These are phyloP conservation scores for Delichon dasypus DNA, from an alignment of 2,797 vertebrate species.

Conservation along the genomic window DNA sequence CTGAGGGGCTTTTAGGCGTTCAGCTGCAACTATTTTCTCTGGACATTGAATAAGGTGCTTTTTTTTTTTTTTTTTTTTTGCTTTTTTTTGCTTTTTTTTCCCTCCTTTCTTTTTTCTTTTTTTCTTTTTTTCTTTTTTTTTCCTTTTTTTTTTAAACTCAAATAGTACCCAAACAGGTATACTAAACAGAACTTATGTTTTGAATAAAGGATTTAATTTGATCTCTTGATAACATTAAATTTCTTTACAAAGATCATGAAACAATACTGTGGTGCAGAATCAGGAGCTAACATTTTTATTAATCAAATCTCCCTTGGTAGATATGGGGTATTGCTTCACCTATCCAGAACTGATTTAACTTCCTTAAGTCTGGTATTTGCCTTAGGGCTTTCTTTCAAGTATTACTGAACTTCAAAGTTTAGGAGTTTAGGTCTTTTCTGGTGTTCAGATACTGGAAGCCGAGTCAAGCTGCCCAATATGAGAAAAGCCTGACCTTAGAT, in stretches of 20 bases:
- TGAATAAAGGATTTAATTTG: neutral
- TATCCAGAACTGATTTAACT: neutral
- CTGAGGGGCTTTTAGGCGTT: neutral
- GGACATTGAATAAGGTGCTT: neutral
- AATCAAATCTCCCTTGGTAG: neutral
- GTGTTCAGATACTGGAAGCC: neutral
- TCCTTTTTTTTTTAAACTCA: neutral
- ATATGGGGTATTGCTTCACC: neutral
- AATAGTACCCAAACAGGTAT: neutral
- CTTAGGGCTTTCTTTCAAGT: neutral
- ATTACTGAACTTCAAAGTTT: neutral
- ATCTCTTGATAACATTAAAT: neutral
- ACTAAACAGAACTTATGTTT: neutral
- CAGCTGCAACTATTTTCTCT: neutral
- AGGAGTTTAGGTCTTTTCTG: neutral
- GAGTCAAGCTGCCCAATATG: neutral
- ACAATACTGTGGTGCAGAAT: neutral
- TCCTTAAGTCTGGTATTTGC: neutral
- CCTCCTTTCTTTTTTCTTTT: too few species aligned
- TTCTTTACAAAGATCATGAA: neutral
- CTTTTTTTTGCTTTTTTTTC: neutral
- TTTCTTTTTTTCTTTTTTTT: too few species aligned
- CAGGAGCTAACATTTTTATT: neutral
- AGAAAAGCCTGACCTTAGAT: neutral
- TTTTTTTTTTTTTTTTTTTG: neutral